Evolutionary conservation across 2,888 invertebrate species (phyloP).

Genomic region (Parnassius apollo): DNA sequence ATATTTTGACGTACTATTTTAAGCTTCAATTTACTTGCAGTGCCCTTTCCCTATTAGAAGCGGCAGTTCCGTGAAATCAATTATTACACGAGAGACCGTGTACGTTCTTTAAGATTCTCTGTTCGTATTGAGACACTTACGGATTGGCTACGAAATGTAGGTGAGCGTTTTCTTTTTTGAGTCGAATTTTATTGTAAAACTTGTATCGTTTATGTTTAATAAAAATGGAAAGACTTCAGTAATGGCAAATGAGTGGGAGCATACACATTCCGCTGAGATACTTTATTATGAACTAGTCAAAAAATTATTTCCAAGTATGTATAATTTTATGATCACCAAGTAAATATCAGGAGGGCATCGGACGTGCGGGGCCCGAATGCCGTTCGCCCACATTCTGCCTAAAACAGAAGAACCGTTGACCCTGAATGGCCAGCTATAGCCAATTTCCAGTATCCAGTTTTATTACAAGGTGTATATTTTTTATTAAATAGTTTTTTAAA

Average conservation of each 20-base stretch:
- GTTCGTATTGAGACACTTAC: no score
- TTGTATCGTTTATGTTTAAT: no score
- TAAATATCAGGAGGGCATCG: conserved; percentile 50
- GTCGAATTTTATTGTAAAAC: no score
- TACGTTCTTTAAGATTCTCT: no score
- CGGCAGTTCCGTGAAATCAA: no score
- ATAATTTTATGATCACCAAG: conserved; percentile 55
- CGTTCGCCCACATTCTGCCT: conserved; percentile 66
- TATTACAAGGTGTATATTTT: not conserved
- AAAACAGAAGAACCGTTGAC: conserved; percentile 53
- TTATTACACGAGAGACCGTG: no score
- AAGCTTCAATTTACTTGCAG: no score
- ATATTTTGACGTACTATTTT: no score
- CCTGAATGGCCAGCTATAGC: conserved; percentile 54
- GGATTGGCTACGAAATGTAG: no score
- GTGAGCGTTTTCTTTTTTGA: no score
- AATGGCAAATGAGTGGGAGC: conserved; percentile 22
- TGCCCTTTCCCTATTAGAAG: no score
- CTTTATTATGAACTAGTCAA: conserved; percentile 27
- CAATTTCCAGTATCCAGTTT: conserved; percentile 29
- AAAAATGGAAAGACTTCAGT: not conserved
- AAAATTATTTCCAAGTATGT: conserved; percentile 58
- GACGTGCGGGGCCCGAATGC: conserved; percentile 56
- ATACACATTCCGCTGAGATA: conserved; percentile 33
- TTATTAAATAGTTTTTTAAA: not conserved